Base-by-base conservation (phyloP, 1,140 invertebrate genomes). In the Adelges cooleyi region DNA sequence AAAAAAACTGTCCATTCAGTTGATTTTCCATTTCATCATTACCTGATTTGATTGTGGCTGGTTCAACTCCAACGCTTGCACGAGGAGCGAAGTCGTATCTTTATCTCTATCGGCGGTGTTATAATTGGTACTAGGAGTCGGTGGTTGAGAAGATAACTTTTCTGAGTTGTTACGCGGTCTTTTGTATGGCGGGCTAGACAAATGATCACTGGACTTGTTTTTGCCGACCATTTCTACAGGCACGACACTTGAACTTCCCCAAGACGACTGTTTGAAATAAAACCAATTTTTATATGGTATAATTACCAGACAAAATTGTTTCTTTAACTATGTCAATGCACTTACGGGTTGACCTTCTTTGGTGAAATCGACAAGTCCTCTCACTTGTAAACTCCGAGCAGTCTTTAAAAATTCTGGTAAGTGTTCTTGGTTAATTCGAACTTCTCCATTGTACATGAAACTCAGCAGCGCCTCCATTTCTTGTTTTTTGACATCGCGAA, bases 361-460 rank as follows among this genome's bases (percentile, higher is more conserved):
- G 38, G 84, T 83, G 42, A 92, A 89, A 72, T 94, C 90, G 38
- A 90, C 88, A 65, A 95, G 79, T 2, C 91, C 92, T 71, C 90
- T 81, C 3, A 95, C 87, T 77, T 94, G 89, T 67, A 95, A 80
- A 75, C 90, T 84, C 77, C 93, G 89, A 23, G 91, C 91, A 42
- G 90, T 92, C 75, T 90, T 87, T 66, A 94, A 79, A 74, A 95
- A 91, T 71, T 90, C 86, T 62, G 85, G 82, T 68, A 95, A 77
- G 71, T 92, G 89, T 71, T 93, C 90, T 74, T 94, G 89, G 49
- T 88, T 87, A 67, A 94, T 89, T 74, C 92, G 87, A 3, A 95
- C 91, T 78, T 95, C 91, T 44, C 91, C 91, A 75, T 92, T 88
- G 75, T 95, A 95, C 90, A 95, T 94, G 78, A 95, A 95, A 74